Evolutionary conservation across 2,888 invertebrate species (phyloP).

Genomic region (Metopia argyrocephala): DNA sequence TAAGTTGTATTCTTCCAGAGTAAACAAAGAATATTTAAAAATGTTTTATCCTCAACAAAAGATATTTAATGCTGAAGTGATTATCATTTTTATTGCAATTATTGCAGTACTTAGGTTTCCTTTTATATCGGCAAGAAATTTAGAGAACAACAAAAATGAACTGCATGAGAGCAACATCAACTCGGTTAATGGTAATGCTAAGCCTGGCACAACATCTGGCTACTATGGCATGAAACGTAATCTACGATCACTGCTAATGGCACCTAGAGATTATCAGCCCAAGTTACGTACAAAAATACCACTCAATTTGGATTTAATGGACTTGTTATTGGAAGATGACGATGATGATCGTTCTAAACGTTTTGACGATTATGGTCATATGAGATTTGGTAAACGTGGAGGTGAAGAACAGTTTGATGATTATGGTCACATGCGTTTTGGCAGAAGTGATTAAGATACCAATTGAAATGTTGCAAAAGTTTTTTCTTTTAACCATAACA

Average conservation of each 20-base stretch:
- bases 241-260: constrained; percentile 66
- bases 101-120: constrained; percentile 40
- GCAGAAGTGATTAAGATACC: constrained; percentile 78
- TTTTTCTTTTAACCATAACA: not conserved
- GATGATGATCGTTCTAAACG: constrained; percentile 78
- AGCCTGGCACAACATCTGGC: constrained; percentile 12
- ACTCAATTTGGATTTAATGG: constrained; percentile 74
- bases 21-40: constrained; percentile 16
- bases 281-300: constrained; percentile 74
- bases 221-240: constrained; percentile 65
- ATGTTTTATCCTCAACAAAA: constrained; percentile 23
- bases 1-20: constrained; percentile 17
- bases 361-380: constrained; percentile 87
- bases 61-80: constrained; percentile 11
- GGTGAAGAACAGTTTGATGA: constrained; percentile 85
- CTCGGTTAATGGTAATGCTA: constrained; percentile 13
- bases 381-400: constrained; percentile 82
- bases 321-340: constrained; percentile 74
- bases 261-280: constrained; percentile 58
- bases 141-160: constrained; percentile 49
- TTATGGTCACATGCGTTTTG: constrained; percentile 87
- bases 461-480: not conserved
- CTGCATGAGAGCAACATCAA: constrained; percentile 35
- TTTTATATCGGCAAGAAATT: constrained; percentile 38
- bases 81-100: constrained; percentile 3